Evolutionary conservation across 2,113 vertebrate species (phyloP).

Genomic region (Solea solea): DNA sequence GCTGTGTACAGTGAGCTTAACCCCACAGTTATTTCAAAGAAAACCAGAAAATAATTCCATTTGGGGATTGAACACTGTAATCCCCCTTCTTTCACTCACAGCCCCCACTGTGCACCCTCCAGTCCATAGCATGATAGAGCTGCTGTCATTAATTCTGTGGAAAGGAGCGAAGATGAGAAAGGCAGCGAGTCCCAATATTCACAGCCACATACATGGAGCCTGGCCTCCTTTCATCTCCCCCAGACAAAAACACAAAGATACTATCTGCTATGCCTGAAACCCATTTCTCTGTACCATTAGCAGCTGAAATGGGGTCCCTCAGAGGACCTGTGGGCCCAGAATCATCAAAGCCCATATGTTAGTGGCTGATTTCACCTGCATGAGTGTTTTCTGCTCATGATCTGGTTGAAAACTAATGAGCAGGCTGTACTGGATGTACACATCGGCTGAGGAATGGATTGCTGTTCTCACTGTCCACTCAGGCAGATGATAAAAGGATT

Average conservation of each 20-base stretch:
- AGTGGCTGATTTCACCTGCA: constrained; percentile 37
- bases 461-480: not conserved
- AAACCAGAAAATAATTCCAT: constrained; percentile 43
- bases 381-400: constrained; percentile 22
- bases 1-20: constrained; percentile 15
- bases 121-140: constrained; percentile 56
- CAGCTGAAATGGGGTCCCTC: constrained; percentile 60
- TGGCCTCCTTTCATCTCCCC: constrained; percentile 53
- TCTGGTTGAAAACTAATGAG: constrained; percentile 12
- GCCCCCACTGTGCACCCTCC: constrained; percentile 40
- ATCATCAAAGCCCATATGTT: constrained; percentile 55
- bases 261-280: constrained; percentile 69
- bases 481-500: not conserved
- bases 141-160: constrained; percentile 73
- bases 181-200: constrained; percentile 54
- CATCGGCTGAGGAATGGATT: not conserved
- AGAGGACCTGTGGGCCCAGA: constrained; percentile 38
- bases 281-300: constrained; percentile 76
- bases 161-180: constrained; percentile 66
- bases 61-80: constrained; percentile 57
- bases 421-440: too few species aligned
- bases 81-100: constrained; percentile 29
- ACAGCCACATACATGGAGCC: constrained; percentile 52
- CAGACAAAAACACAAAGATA: constrained; percentile 69
- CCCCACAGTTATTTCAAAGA: constrained; percentile 26